Base-by-base conservation (phyloP, 2,888 invertebrate species). In the Thera britannica region DNA sequence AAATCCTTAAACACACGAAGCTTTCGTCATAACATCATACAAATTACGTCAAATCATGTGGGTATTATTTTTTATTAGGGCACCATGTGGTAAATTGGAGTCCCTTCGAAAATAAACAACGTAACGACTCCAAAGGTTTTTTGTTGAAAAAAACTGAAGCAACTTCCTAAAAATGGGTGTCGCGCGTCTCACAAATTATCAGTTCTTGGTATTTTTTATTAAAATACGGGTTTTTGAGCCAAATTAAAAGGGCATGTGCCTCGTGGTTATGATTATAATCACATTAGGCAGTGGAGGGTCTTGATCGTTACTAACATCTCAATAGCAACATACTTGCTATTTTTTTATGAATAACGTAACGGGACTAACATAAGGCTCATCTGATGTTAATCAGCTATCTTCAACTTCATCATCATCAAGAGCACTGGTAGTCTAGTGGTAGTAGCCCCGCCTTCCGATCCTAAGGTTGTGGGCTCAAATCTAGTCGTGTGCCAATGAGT, bases 71-170 rank as follows among this genome's bases (percentile, higher is more conserved):
- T 92, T 91, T 91, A 88, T 75, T 72, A 83, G 83, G 87, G 81
- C 85, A 85, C 85, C 93, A 93, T 92, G 90, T 92, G 93, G 90
- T 92, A 90, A 92, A 92, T 93, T 92, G 85, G 86, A 85, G 87
- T 83, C 86, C 86, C 88, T 87, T 86, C 86, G 82, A 84, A 90
- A 90, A 91, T 89, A 92, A 92, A 91, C 89, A 90, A 87, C 82
- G 76, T 85, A 86, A 90, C 85, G 84, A 89, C 84, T 82, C 81
- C 82, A 83, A 82, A n/a, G 81, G 80, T 80, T 79, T 79, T 59
- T 75, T 72, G 72, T 68, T 75, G 23, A 66, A 81, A 88, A 92
- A 90, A 92, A 88, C 46, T 70, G 72, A 84, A 85, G 86, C 84
- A 83, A 84, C 80, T 79, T 75, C 81, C 76, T 23, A 70, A 80